These are phyloP conservation scores for Nansenia antarctica DNA, from an alignment of 2,113 vertebrate genomes.

Conservation along the genomic window DNA sequence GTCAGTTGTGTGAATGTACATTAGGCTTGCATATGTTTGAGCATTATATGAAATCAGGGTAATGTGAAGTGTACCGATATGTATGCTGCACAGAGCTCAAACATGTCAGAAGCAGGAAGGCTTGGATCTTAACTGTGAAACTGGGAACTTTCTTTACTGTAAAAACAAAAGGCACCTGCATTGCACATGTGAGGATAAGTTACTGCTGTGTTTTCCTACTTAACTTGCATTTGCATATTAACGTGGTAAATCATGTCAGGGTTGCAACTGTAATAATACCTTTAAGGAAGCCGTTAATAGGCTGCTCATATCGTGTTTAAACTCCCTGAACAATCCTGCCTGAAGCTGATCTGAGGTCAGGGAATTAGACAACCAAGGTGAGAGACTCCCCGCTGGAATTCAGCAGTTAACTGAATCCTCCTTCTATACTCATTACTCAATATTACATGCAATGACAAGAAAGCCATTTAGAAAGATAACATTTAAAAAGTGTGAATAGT, in stretches of 20 bases:
- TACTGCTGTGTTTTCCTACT: slow-evolving; percentile 43
- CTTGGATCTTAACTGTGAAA: too few relatives aligned
- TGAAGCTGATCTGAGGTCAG: slow-evolving; percentile 41
- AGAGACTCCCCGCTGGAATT: slow-evolving; percentile 45
- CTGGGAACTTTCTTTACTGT: too few relatives aligned
- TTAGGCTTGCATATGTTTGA: too few relatives aligned
- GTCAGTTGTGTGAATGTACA: too few relatives aligned
- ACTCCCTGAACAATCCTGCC: slow-evolving; percentile 43
- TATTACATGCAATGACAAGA: slow-evolving; percentile 18
- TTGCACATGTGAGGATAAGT: slow-evolving; percentile 32
- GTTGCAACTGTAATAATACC: slow-evolving; percentile 26
- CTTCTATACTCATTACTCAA: slow-evolving; percentile 31
- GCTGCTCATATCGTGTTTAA: slow-evolving; percentile 40
- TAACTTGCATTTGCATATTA: slow-evolving; percentile 40
- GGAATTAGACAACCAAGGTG: slow-evolving; percentile 35
- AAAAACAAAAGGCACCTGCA: slow-evolving; percentile 33
- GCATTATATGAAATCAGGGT: too few relatives aligned
- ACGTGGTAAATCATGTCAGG: slow-evolving; percentile 41
- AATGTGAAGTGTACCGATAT: too few relatives aligned
- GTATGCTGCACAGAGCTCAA: too few relatives aligned
- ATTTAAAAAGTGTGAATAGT: too few relatives aligned
- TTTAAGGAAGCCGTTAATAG: slow-evolving; percentile 24
- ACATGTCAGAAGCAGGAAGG: too few relatives aligned
- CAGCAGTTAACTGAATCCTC: slow-evolving; percentile 40
- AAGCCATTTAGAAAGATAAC: background rate